phyloP scores from a whole-genome alignment of 2,797 vertebrate genomes.

The Mus caroli region DNA sequence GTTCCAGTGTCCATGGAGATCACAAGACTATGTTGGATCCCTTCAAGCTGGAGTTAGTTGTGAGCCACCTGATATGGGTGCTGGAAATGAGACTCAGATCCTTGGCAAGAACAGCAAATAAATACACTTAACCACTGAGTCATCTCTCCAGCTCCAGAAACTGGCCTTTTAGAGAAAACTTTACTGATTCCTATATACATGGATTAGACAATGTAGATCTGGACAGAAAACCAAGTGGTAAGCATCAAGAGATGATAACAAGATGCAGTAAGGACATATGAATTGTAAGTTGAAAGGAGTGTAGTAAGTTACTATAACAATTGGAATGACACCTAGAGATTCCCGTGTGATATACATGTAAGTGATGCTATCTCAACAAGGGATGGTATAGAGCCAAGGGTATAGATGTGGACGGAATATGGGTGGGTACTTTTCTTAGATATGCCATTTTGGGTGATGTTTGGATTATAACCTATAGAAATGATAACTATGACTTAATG shows the following conservation, averaged over 20 bases:
- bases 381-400: neutral
- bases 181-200: neutral
- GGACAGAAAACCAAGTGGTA: neutral
- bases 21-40: too few species aligned
- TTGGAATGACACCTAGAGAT: slow-evolving; percentile 22
- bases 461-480: neutral
- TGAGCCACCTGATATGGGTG: neutral
- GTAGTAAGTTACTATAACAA: neutral
- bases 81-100: neutral
- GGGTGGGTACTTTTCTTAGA: neutral
- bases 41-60: neutral
- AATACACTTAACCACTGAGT: neutral
- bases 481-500: neutral
- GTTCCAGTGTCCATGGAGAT: neutral
- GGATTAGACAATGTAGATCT: neutral
- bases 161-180: neutral
- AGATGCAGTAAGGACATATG: neutral
- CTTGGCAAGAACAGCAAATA: neutral
- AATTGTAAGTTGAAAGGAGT: neutral
- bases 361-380: neutral
- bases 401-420: neutral
- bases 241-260: neutral
- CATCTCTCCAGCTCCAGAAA: neutral
- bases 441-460: neutral
- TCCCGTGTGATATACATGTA: neutral